These are phyloP conservation scores for Porites cylindrica DNA, from an alignment of 92 coral and sea anemone species.

Conservation along the genomic window DNA sequence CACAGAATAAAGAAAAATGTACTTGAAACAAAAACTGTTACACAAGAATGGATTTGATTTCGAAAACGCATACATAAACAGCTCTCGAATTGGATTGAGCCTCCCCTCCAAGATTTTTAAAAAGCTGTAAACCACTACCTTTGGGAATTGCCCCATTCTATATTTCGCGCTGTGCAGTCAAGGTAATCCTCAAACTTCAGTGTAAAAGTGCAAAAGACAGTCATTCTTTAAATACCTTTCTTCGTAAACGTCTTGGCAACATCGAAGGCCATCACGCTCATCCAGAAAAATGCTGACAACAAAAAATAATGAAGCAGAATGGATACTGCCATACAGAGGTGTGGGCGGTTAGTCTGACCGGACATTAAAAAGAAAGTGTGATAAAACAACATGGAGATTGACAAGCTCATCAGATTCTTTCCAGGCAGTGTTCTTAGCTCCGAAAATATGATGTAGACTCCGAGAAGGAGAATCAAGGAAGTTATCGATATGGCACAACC, in stretches of 20 bases:
- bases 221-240: constrained; percentile 29
- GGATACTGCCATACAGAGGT: constrained; percentile 61
- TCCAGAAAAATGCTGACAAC: constrained; percentile 74
- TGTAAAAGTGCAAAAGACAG: too few species aligned
- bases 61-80: too few species aligned
- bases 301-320: constrained; percentile 63
- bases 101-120: too few species aligned
- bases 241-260: constrained; percentile 71
- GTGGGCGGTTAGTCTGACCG: constrained; percentile 47
- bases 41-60: too few species aligned
- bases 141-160: too few species aligned
- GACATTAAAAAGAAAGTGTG: constrained; percentile 48
- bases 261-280: constrained; percentile 74
- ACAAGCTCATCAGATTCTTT: constrained; percentile 64
- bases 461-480: constrained; percentile 52
- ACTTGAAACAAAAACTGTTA: too few species aligned
- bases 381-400: constrained; percentile 60
- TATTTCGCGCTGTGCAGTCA: too few species aligned
- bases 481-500: constrained; percentile 59
- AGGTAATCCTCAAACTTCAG: too few species aligned
- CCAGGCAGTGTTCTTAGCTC: constrained; percentile 79
- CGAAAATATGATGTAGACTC: constrained; percentile 36
- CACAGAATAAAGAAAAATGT: too few species aligned
- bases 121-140: too few species aligned
- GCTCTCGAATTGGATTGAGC: too few species aligned